These are phyloP conservation scores for Burhinus oedicnemus DNA, from an alignment of 2,113 vertebrate species.

Conservation along the genomic window DNA sequence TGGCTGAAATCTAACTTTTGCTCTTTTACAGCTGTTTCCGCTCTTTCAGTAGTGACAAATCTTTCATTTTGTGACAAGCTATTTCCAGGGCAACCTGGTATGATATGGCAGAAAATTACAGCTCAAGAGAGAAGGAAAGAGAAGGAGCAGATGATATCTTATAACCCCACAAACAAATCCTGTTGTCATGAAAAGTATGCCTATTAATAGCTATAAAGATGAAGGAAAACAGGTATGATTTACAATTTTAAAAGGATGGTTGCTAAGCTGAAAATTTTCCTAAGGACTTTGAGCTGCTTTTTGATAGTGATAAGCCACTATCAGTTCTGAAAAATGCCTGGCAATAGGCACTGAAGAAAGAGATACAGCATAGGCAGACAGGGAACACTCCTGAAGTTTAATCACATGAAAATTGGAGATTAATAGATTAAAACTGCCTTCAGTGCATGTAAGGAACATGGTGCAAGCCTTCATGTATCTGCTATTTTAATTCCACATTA, in stretches of 20 bases:
- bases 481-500: background rate
- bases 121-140: background rate
- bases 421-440: background rate
- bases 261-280: conserved; percentile 5
- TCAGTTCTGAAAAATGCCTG: background rate
- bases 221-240: background rate
- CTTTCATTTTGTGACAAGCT: conserved; percentile 23
- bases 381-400: background rate
- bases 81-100: background rate
- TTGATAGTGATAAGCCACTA: conserved; percentile 6
- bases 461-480: background rate
- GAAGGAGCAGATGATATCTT: conserved; percentile 26
- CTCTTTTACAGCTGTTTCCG: conserved; percentile 9
- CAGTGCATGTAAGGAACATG: background rate
- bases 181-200: background rate
- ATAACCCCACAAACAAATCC: background rate
- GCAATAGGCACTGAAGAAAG: background rate
- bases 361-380: background rate
- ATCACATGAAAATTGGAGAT: conserved; percentile 20
- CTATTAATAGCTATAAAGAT: conserved; percentile 22
- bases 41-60: background rate
- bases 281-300: background rate
- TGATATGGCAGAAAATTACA: background rate
- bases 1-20: background rate
- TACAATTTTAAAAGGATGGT: background rate